Evolutionary conservation across 1,140 invertebrate species (phyloP).

Genomic region (Drosophila nebulosa): DNA sequence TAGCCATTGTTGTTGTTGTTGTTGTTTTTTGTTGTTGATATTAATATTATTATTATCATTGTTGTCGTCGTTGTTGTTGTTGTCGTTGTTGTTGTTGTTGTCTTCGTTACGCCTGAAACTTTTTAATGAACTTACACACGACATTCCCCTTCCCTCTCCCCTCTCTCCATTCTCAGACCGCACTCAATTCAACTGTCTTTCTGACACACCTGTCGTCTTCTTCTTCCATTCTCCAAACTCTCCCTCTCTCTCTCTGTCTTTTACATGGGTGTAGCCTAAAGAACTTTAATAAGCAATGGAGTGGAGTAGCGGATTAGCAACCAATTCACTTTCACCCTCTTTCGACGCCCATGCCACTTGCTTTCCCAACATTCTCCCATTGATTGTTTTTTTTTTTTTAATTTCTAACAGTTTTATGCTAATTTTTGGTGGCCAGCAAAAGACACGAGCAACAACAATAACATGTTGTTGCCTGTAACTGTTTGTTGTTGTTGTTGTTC

Average conservation of each 20-base stretch:
- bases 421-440: constrained; percentile 42
- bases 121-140: constrained; percentile 45
- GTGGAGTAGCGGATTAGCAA: neutral
- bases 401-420: constrained; percentile 73
- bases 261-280: neutral
- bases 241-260: neutral
- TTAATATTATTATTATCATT: constrained; percentile 1
- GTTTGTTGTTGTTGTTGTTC: constrained; percentile 16
- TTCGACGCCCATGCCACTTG: neutral
- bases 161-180: neutral
- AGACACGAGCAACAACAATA: constrained; percentile 21
- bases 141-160: neutral
- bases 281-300: neutral
- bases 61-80: constrained; percentile 6
- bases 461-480: neutral
- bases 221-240: neutral
- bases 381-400: neutral
- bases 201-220: constrained; percentile 26
- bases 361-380: neutral
- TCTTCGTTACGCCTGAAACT: constrained; percentile 44
- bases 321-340: neutral
- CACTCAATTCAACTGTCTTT: constrained; percentile 42
- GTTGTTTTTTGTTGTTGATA: neutral
- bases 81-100: constrained; percentile 7
- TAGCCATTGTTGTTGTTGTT: constrained; percentile 3